Base-by-base conservation (phyloP, 2,888 invertebrate genomes). In the Cheilosia vulpina region DNA sequence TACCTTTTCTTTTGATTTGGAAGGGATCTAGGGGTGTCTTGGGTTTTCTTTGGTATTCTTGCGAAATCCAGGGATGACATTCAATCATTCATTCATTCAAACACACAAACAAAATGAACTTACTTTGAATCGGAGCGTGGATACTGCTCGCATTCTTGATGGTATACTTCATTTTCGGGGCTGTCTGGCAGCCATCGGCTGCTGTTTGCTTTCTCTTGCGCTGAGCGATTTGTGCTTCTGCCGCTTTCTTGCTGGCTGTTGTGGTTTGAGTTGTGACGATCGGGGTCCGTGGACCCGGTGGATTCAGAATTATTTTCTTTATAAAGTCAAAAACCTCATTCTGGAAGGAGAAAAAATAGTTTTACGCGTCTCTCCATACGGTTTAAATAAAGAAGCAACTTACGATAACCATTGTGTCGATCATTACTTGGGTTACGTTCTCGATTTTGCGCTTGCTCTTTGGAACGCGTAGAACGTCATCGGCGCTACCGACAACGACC, bases 401-500 rank as follows among this genome's bases (percentile, higher is more conserved):
- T 91, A 94, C 96, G 90, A 96, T 93, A 71, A 97, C 94, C 91
- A 95, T 95, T 68, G 95, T 93, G 89, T 97, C 97, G 0, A 96
- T 96, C 93, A 96, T 95, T 50, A 94, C 93, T 90, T 97, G 97
- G 0, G 96, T 97, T 19, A 97, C 94, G 17, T 95, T 95, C 88
- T 96, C 96, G n/a, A 93, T 92, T 88, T 94, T 94, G 87, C 95
- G 94, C 90, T 96, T 96, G 63, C 94, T 93, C 83, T 95, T 95
- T 6, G 94, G 94, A 82, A 97, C 94, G 50, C 96, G 93, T 19
- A 97, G 92, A 69, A 94, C 93, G 90, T 96, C 96, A 91, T 97
- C 96, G 0, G 96, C 96, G 45, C 96, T 95, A 24, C 97, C 97
- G 17, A 97, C 95, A 15, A 97, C 94, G 43, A 97, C 93, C 43